phyloP scores from a whole-genome alignment of 2,797 vertebrate genomes.

The Anas bernieri region DNA sequence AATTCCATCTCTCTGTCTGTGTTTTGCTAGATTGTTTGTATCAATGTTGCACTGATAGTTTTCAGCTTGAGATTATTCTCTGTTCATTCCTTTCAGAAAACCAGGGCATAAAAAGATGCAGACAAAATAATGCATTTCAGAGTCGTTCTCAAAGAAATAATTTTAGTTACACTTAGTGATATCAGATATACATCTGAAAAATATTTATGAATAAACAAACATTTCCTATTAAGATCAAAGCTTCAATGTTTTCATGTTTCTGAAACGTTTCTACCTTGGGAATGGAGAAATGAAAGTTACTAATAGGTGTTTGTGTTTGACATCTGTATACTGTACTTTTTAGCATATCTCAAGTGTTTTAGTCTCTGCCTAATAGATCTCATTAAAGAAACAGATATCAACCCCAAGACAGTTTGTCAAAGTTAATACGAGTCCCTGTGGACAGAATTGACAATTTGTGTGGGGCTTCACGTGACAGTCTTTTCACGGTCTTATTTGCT shows the following conservation, averaged over 20 bases:
- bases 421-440: constrained; percentile 78
- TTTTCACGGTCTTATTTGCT: constrained; percentile 78
- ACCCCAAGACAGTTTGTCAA: constrained; percentile 83
- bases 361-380: constrained; percentile 80
- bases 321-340: constrained; percentile 78
- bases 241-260: constrained; percentile 46
- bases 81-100: not conserved
- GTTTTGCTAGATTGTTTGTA: not conserved
- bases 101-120: not conserved
- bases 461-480: constrained; percentile 67
- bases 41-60: not conserved
- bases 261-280: constrained; percentile 16
- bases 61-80: not conserved
- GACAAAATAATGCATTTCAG: not conserved
- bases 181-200: not conserved
- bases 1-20: not conserved
- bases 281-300: constrained; percentile 73
- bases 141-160: rapidly evolving
- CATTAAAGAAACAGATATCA: constrained; percentile 83
- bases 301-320: constrained; percentile 77
- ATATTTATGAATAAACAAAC: constrained; percentile 59
- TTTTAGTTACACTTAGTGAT: not conserved
- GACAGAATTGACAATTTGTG: constrained; percentile 77
- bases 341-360: constrained; percentile 80
- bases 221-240: constrained; percentile 48